Evolutionary conservation across 2,113 vertebrate genomes (phyloP), one percentile per base, ranked within the genome.

Genomic region (Syrmaticus mikado): DNA sequence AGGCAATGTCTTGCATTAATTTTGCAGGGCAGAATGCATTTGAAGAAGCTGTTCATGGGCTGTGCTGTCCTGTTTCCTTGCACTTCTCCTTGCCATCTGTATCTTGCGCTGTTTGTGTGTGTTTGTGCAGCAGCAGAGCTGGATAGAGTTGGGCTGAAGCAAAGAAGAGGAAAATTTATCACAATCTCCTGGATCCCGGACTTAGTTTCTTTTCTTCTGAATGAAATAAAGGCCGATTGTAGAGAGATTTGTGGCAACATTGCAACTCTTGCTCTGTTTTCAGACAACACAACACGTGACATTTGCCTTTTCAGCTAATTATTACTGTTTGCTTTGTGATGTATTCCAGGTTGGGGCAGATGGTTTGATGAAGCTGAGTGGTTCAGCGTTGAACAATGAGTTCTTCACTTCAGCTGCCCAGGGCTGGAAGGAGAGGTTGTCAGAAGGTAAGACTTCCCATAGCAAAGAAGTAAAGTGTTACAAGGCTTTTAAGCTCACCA

Each of bases 371-470:
- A 99, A 98, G 97, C 98, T 99, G 89, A 99, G 98, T 62, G 98
- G 98, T 79, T 99, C 99, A 3, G 99, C 99, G 2, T 98, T 99
- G 95, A 99, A 99, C 97, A 99, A 99, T 12, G 99, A 99, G 94
- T 99, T 99, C 97, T 99, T 99, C 96, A 99, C 99, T 7, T 99
- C 99, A 17, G 99, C 99, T 28, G 99, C 99, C 8, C 99, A 99
- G 92, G 98, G 99, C 20, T 99, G 99, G 99, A 99, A 99, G 94
- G 99, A 99, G 93, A 97, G 99, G 62, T 96, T 99, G 34, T 97
- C 99, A 11, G 99, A 99, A 98, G 99, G 99, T 99, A 92, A 97
- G 97, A 92, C 34, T 24, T 34, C 60, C 11, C 41, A 34, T 17
- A 3, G 0, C 6, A 13, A 6, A 0, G 4, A 17, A 40, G 19